Evolutionary conservation across 2,888 invertebrate species (phyloP).

Genomic region (Ophion costatus): DNA sequence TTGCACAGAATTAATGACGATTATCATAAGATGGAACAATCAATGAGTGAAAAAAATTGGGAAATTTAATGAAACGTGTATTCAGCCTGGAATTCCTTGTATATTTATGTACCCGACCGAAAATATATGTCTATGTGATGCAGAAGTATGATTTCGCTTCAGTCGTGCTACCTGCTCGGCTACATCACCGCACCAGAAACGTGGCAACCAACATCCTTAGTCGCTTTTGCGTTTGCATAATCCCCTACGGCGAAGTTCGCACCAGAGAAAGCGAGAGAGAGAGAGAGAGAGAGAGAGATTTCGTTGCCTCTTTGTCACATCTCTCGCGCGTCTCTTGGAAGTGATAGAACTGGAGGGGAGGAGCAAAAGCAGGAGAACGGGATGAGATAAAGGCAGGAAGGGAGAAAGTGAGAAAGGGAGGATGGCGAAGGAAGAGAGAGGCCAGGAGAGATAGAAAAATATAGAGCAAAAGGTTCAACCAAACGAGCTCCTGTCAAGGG

Average conservation of each 20-base stretch:
- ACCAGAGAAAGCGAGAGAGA: slow-evolving; percentile 54
- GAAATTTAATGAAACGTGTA: background rate
- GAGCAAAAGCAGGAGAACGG: background rate
- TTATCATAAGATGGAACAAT: background rate
- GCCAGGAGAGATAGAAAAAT: slow-evolving; percentile 30
- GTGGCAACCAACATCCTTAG: slow-evolving; percentile 54
- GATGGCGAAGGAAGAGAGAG: slow-evolving; percentile 7
- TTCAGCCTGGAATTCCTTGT: background rate
- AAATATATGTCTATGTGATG: slow-evolving; percentile 10
- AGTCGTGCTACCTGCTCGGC: slow-evolving; percentile 51
- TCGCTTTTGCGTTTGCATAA: slow-evolving; percentile 76
- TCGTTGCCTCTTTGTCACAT: slow-evolving; percentile 41
- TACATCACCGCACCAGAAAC: slow-evolving; percentile 61
- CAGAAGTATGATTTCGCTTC: slow-evolving; percentile 19
- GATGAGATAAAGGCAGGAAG: background rate
- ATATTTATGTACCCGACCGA: background rate
- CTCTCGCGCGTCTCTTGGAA: slow-evolving; percentile 53
- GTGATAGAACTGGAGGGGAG: background rate
- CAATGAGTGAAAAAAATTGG: background rate
- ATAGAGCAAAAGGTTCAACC: slow-evolving; percentile 48
- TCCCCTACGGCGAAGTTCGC: slow-evolving; percentile 79
- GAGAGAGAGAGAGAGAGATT: slow-evolving; percentile 41
- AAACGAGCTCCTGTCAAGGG: slow-evolving; percentile 48
- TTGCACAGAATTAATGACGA: background rate
- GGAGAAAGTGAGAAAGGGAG: slow-evolving; percentile 15